phyloP scores from a whole-genome alignment of 1,140 invertebrate species.

The Ooceraea biroi region DNA sequence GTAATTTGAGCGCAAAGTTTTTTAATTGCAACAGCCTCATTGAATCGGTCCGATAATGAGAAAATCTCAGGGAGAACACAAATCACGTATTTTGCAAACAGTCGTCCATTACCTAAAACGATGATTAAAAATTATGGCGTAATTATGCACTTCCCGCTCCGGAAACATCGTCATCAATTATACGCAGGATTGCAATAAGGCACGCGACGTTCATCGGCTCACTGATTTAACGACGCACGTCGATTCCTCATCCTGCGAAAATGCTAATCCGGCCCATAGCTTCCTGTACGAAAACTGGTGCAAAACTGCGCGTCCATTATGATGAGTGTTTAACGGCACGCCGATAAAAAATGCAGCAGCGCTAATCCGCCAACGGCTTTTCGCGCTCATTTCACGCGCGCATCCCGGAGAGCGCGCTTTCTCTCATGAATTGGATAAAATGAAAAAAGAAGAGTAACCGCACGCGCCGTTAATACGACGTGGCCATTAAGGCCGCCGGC shows the following conservation, averaged over 20 bases:
- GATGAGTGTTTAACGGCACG: not conserved
- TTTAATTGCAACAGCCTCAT: not conserved
- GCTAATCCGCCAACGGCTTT: slow-evolving; percentile 41
- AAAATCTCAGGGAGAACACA: not conserved
- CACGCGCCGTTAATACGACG: slow-evolving; percentile 40
- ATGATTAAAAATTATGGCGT: slow-evolving; percentile 42
- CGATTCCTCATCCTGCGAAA: slow-evolving; percentile 4
- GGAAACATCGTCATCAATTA: slow-evolving; percentile 17
- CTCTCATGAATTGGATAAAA: slow-evolving; percentile 75
- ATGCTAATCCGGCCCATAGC: slow-evolving; percentile 29
- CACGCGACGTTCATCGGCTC: slow-evolving; percentile 34
- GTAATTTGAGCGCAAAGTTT: not conserved
- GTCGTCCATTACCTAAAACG: not conserved
- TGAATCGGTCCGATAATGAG: not conserved
- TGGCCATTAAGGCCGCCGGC: slow-evolving; percentile 72
- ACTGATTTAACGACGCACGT: slow-evolving; percentile 24
- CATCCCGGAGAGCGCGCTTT: slow-evolving; percentile 71
- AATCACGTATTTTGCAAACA: not conserved
- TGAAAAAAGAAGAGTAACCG: not conserved
- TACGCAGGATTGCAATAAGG: slow-evolving; percentile 6
- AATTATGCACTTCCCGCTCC: slow-evolving; percentile 35
- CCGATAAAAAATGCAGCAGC: slow-evolving; percentile 33
- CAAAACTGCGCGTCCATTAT: not conserved
- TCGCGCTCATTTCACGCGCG: slow-evolving; percentile 41
- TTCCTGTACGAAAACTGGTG: not conserved